Percentiles rank a stretch among this genome's conserved stretches.
phyloP scores from a whole-genome alignment of 1,140 invertebrate genomes.

The Drosophila nikananu region DNA sequence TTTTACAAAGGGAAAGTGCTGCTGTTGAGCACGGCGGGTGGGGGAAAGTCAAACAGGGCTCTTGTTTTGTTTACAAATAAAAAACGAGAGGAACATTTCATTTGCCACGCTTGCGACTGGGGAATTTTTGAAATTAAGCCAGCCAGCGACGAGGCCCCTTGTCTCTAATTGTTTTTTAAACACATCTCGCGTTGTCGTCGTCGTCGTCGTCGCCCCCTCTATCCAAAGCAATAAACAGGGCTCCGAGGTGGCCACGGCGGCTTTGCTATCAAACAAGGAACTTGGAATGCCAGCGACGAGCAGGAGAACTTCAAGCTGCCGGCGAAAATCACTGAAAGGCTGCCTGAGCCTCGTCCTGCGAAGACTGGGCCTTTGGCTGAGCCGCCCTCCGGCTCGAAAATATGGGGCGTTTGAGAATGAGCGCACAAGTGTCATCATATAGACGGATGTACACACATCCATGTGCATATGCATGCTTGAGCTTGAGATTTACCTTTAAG shows the following conservation, averaged over 20 bases:
- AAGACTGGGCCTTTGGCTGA: not conserved
- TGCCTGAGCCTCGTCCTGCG: not conserved
- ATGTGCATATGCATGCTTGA: constrained; percentile 30
- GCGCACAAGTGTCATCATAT: constrained; percentile 63
- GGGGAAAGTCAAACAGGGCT: constrained; percentile 9
- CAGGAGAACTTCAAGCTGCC: constrained; percentile 27
- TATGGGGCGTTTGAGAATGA: constrained; percentile 68
- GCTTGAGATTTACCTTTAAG: constrained; percentile 75
- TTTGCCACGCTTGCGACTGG: constrained; percentile 20
- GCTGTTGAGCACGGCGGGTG: not conserved
- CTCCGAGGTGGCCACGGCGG: constrained; percentile 23
- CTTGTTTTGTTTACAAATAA: constrained; percentile 24
- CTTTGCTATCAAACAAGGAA: constrained; percentile 32
- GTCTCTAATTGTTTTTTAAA: constrained; percentile 80
- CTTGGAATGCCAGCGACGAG: constrained; percentile 33
- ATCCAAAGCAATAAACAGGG: constrained; percentile 64
- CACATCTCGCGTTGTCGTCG: constrained; percentile 46
- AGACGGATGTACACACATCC: constrained; percentile 31
- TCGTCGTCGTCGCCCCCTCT: no score
- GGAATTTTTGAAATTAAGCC: constrained; percentile 48
- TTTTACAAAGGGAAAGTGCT: not conserved
- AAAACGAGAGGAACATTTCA: constrained; percentile 28
- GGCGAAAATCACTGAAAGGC: constrained; percentile 43
- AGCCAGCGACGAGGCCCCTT: constrained; percentile 12
- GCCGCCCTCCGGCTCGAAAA: constrained; percentile 52